Evolutionary conservation across 2,797 vertebrate species (phyloP), one percentile per base, ranked within the genome.

Genomic region (Tympanoctomys barrerae): DNA sequence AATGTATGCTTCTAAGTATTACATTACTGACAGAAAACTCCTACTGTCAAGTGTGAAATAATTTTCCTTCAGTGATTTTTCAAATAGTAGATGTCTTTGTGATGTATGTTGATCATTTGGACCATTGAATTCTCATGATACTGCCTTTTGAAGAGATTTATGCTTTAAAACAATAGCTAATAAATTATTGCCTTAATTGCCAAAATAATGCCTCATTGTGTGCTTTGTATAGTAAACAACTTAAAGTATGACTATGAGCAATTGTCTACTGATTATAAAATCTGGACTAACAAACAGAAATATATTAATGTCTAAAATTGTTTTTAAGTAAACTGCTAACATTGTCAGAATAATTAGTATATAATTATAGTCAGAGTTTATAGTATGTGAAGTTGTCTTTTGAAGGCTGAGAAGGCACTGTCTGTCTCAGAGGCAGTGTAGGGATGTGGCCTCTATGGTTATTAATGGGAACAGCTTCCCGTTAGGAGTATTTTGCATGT

Each of bases 121-220:
- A 39, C 79, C 33, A 86, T 57, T 90, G 54, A 70, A 52, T 94
- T 92, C 83, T 87, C 84, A 87, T 21, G 21, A 66, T 77, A 52
- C 14, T 18, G 79, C 92, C 57, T 83, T 96, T 79, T 77, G 33
- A 87, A 70, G 91, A 42, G 39, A 83, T 93, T 62, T 49, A 28
- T 93, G 54, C 33, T 91, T 91, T 79, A 80, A 95, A 92, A 57
- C 12, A 75, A 68, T 70, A 89, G 77, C 62, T 57, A 70, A 87
- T 95, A 89, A 90, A 94, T 93, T 87, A 89, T 68, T 90, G 18
- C 26, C 7, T 66, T 90, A 90, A 95, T 96, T 88, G 78, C 9
- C 78, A 82, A 90, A 86, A 79, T 95, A 79, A 59, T 79, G 80
- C 79, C 33, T 88, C 19, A 42, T 49, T 94, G 5, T 80, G 54